Evolutionary conservation across 2,888 invertebrate genomes (phyloP).

Genomic region (Autographa gamma): DNA sequence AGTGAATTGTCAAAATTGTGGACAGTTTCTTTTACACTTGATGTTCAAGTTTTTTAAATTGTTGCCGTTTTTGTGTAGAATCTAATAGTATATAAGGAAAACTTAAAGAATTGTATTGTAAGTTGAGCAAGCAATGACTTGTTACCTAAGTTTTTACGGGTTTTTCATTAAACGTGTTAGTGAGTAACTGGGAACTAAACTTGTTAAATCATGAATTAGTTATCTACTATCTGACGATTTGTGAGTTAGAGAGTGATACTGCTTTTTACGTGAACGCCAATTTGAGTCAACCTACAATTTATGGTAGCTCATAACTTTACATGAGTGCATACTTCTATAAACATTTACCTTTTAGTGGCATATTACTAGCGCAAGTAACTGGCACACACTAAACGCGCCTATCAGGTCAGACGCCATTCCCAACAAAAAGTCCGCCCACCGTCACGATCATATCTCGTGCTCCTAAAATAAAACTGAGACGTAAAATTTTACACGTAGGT

Average conservation of each 20-base stretch:
- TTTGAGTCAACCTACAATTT: not conserved
- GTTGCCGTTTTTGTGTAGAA: not conserved
- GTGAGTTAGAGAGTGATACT: not conserved
- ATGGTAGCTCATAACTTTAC: not conserved
- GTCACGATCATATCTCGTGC: constrained; percentile 80
- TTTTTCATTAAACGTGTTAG: not conserved
- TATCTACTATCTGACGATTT: not conserved
- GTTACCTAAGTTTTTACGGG: too few species aligned
- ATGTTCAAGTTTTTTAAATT: not conserved
- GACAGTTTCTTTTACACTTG: constrained; percentile 21
- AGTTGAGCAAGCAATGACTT: too few species aligned
- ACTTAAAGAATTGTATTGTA: not conserved
- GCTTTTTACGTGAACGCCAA: not conserved
- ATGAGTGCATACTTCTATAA: not conserved
- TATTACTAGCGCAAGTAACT: constrained; percentile 37
- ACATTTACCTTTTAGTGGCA: not conserved
- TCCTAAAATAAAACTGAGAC: constrained; percentile 63
- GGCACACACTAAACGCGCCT: constrained; percentile 53
- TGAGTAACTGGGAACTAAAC: not conserved
- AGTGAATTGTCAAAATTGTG: constrained; percentile 32
- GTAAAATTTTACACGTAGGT: constrained; percentile 58
- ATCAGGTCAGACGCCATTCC: constrained; percentile 63
- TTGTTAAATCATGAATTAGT: not conserved
- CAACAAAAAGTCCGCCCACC: constrained; percentile 69
- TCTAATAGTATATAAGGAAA: not conserved